Conservation (phyloP, 1,140 invertebrate species). For the Dendrolimus punctatus region DNA sequence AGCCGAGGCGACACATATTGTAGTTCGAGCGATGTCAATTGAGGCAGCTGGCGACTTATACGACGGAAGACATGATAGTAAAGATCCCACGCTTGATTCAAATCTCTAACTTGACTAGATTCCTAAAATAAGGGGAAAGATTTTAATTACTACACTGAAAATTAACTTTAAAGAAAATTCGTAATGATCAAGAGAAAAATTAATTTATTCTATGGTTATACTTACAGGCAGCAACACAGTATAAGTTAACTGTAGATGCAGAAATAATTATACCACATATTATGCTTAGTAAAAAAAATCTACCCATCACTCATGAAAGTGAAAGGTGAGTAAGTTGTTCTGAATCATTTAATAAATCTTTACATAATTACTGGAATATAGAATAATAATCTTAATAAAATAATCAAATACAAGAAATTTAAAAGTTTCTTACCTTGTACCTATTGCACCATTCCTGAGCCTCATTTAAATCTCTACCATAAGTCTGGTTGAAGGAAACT, state of each 20-base stretch:
- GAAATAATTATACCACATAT: too few relatives aligned
- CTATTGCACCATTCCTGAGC: constrained; percentile 95
- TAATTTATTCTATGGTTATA: too few relatives aligned
- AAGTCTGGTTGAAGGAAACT: constrained; percentile 96
- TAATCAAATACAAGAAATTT: background rate
- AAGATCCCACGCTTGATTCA: constrained; percentile 98
- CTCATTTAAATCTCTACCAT: constrained; percentile 93
- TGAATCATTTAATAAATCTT: too few relatives aligned
- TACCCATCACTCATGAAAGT: too few relatives aligned
- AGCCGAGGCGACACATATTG: constrained; percentile 97
- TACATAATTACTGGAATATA: too few relatives aligned
- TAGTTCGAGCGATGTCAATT: constrained; percentile 90
- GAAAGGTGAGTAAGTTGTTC: background rate
- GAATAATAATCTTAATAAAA: constrained; percentile 4
- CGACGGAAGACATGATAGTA: constrained; percentile 98
- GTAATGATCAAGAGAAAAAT: too few relatives aligned
- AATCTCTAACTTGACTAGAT: constrained; percentile 88
- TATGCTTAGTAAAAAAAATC: too few relatives aligned
- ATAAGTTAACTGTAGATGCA: too few relatives aligned
- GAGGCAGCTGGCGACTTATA: constrained; percentile 95
- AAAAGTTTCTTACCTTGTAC: constrained; percentile 76
- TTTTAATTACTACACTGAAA: too few relatives aligned
- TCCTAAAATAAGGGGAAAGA: constrained; percentile 38
- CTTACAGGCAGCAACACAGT: too few relatives aligned
- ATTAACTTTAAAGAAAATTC: too few relatives aligned